Evolutionary conservation across 2,888 invertebrate genomes (phyloP).

Genomic region (Stramonita haemastoma): DNA sequence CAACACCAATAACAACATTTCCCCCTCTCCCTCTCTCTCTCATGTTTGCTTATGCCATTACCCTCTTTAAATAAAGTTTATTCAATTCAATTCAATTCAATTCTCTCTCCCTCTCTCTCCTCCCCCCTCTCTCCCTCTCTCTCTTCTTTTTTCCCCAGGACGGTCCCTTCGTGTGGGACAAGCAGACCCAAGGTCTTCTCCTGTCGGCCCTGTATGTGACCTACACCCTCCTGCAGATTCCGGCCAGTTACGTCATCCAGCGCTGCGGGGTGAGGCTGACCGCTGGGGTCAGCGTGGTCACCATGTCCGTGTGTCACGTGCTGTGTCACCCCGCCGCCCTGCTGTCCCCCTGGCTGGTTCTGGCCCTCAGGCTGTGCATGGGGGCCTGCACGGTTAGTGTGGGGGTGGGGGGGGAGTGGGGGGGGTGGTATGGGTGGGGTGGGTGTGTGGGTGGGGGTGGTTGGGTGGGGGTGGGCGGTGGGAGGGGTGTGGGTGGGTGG

Average conservation of each 20-base stretch:
- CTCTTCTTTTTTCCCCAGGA: background rate
- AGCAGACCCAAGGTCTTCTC: conserved; percentile 79
- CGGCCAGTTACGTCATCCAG: conserved; percentile 61
- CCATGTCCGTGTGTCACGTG: conserved; percentile 55
- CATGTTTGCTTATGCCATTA: too few species aligned
- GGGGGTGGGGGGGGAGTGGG: too few species aligned
- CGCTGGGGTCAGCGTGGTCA: conserved; percentile 64
- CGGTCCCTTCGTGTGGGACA: conserved; percentile 80
- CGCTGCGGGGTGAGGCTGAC: conserved; percentile 68
- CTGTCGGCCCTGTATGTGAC: conserved; percentile 81
- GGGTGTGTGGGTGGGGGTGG: too few species aligned
- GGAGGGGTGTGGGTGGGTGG: too few species aligned
- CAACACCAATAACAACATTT: too few species aligned
- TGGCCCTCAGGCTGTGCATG: conserved; percentile 58
- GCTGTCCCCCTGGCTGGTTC: conserved; percentile 53
- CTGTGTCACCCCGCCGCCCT: conserved; percentile 61
- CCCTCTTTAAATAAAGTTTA: too few species aligned
- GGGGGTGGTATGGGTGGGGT: too few species aligned
- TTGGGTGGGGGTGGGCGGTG: too few species aligned
- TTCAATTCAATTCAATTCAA: too few species aligned
- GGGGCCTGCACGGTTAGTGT: conserved; percentile 63
- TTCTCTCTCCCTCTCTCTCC: background rate
- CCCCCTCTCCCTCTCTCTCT: background rate
- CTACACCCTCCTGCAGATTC: conserved; percentile 76
- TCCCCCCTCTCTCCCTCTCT: background rate